Percentiles rank a stretch among this genome's conserved stretches.
phyloP scores from a whole-genome alignment of 37 sponge, comb jelly and placozoan genomes.

The Oopsacas minuta region DNA sequence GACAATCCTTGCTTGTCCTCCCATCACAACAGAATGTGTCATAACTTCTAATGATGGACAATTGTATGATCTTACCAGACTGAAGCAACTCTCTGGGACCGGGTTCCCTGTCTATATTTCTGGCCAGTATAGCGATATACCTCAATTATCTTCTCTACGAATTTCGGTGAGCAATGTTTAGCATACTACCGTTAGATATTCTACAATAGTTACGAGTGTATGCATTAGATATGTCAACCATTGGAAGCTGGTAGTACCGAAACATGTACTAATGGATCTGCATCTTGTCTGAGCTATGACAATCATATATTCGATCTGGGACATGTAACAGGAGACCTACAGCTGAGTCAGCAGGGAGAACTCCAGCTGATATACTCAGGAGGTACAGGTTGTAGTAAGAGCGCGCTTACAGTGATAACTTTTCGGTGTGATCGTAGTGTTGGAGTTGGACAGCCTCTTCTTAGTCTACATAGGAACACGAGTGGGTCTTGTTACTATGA shows the following conservation, averaged over 20 bases:
- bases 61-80: background rate
- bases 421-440: background rate
- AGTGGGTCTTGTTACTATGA: slow-evolving; percentile 5
- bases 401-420: background rate
- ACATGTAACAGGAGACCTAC: background rate
- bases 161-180: background rate
- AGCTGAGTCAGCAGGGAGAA: slow-evolving; percentile 7
- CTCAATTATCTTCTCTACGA: background rate
- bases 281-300: background rate
- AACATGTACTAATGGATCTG: background rate
- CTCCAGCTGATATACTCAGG: slow-evolving; percentile 16
- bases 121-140: background rate
- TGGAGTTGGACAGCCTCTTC: background rate
- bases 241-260: background rate
- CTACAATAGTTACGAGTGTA: background rate
- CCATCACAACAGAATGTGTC: background rate
- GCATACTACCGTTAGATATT: background rate
- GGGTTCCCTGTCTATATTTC: background rate
- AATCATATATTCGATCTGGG: background rate
- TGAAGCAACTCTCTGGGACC: background rate
- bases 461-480: slow-evolving; percentile 1
- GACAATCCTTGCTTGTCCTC: background rate
- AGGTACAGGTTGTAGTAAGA: background rate
- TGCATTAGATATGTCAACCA: background rate
- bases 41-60: background rate